Conservation (phyloP, 2,797 vertebrate genomes). For the Cossypha caffra region DNA sequence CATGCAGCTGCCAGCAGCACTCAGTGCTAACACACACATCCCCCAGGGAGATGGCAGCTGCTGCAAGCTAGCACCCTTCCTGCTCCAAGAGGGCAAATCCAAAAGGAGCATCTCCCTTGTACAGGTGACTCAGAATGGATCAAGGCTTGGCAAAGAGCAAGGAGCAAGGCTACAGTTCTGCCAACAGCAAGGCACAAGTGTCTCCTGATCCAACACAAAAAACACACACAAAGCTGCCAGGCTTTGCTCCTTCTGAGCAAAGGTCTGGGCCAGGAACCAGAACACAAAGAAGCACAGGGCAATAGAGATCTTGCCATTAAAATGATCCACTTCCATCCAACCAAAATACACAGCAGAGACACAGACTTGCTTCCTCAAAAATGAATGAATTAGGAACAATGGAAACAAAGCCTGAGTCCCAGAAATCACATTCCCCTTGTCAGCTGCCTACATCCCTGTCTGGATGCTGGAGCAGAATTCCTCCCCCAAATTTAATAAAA, state of each 20-base stretch:
- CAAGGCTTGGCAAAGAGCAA: not conserved
- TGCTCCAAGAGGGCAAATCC: not conserved
- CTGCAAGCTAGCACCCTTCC: not conserved
- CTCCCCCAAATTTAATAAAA: not conserved
- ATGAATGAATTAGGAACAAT: accelerated
- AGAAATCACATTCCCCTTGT: not conserved
- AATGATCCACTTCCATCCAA: not conserved
- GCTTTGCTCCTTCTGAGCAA: not conserved
- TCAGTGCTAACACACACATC: not conserved
- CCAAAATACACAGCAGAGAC: not conserved
- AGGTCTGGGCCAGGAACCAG: not conserved
- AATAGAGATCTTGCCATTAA: not conserved
- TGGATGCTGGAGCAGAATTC: not conserved
- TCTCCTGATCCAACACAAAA: not conserved
- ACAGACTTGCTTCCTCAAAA: not conserved
- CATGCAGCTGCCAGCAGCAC: not conserved
- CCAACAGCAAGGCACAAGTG: not conserved
- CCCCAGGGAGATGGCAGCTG: not conserved
- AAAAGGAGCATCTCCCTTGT: not conserved
- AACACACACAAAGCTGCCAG: accelerated
- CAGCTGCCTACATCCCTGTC: not conserved
- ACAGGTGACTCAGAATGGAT: not conserved
- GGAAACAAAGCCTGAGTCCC: not conserved
- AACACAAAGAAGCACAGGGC: not conserved
- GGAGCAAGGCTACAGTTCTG: not conserved